Percentiles rank a stretch among this genome's conserved stretches.
Evolutionary conservation across 2,888 invertebrate species (phyloP).

Genomic region (Andrena bucephala): DNA sequence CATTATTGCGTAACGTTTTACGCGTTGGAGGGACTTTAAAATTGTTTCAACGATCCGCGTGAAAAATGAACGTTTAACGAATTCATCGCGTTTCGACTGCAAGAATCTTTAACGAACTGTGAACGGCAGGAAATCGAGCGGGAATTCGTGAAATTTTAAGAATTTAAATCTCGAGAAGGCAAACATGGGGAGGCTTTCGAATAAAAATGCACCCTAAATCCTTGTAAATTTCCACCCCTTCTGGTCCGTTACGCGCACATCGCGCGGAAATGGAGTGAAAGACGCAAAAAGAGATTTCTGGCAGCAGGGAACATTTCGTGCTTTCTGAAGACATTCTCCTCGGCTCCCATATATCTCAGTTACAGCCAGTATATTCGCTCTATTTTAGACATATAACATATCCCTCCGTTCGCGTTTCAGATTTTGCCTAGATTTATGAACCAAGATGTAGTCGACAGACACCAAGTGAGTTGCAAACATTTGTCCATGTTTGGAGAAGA

Average conservation of each 20-base stretch:
- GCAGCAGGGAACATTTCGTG: constrained; percentile 29
- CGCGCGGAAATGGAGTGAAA: background rate
- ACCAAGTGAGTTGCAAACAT: constrained; percentile 9
- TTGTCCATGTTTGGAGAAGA: background rate
- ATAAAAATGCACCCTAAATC: constrained; percentile 40
- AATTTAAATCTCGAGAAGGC: background rate
- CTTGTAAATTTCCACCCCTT: constrained; percentile 27
- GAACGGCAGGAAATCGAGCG: background rate
- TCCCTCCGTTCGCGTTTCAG: constrained; percentile 44
- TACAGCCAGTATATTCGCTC: constrained; percentile 39
- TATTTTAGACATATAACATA: constrained; percentile 57
- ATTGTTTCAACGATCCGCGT: background rate
- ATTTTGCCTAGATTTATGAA: constrained; percentile 61
- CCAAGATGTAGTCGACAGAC: constrained; percentile 9
- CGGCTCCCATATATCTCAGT: constrained; percentile 49
- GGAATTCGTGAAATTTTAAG: background rate
- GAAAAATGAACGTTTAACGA: background rate
- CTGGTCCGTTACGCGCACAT: constrained; percentile 18
- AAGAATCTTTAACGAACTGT: background rate
- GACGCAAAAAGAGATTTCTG: constrained; percentile 33
- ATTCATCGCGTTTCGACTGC: background rate
- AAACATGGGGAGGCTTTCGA: constrained; percentile 8
- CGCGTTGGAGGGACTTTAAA: too few species aligned
- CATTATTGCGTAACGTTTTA: too few species aligned
- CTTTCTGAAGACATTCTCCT: constrained; percentile 40